Evolutionary conservation across 2,888 invertebrate species (phyloP).

Genomic region (Uloborus plumipes): DNA sequence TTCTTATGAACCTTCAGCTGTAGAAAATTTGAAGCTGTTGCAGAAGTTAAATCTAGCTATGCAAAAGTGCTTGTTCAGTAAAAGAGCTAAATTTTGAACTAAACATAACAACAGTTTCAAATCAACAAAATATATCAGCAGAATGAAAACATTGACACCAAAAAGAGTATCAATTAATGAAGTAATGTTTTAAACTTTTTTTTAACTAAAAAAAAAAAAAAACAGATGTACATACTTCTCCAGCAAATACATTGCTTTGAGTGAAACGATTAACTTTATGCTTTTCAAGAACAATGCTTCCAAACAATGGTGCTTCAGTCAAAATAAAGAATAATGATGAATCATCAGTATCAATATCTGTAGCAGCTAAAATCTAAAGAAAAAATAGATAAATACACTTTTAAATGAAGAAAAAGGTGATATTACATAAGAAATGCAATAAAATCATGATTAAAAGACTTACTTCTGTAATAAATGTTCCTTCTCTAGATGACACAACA

Average conservation of each 20-base stretch:
- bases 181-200: too few relatives aligned
- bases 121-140: too few relatives aligned
- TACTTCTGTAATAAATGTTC: constrained; percentile 62
- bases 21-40: too few relatives aligned
- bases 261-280: constrained; percentile 69
- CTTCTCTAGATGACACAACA: constrained; percentile 46
- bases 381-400: not conserved
- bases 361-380: constrained; percentile 70
- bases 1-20: too few relatives aligned
- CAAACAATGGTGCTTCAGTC: constrained; percentile 70
- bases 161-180: too few relatives aligned
- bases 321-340: constrained; percentile 69
- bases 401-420: too few relatives aligned
- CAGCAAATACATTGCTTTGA: constrained; percentile 69
- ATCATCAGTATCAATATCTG: constrained; percentile 71
- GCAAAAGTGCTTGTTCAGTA: too few relatives aligned
- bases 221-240: constrained; percentile 65
- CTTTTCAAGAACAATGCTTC: constrained; percentile 68
- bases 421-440: not conserved
- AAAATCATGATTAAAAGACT: constrained; percentile 17
- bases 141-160: too few relatives aligned
- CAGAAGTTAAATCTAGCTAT: too few relatives aligned
- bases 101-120: too few relatives aligned
- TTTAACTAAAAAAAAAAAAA: too few relatives aligned
- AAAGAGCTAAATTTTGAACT: too few relatives aligned